phyloP scores from a whole-genome alignment of 2,888 invertebrate species.

The Craniophora ligustri region DNA sequence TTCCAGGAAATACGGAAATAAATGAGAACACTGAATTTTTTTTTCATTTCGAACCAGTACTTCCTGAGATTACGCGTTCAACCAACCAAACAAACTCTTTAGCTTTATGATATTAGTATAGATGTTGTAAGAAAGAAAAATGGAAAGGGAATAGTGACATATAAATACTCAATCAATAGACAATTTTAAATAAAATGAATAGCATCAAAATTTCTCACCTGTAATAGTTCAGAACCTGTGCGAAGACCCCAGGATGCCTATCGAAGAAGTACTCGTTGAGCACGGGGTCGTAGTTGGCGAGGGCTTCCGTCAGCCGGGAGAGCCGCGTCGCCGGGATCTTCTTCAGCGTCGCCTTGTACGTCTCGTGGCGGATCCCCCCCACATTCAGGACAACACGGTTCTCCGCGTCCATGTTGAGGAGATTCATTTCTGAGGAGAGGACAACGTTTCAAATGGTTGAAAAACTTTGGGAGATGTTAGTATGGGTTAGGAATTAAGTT shows the following conservation, averaged over 20 bases:
- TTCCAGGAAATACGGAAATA: too few species aligned
- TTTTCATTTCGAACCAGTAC: too few species aligned
- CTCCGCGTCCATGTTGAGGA: constrained; percentile 98
- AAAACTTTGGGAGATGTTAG: neutral
- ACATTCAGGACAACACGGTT: constrained; percentile 99
- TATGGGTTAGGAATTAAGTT: neutral
- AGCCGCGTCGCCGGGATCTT: constrained; percentile 99
- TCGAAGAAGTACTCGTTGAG: constrained; percentile 99
- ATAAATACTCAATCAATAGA: too few species aligned
- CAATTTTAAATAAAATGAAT: too few species aligned
- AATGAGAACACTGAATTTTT: too few species aligned
- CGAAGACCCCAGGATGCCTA: constrained; percentile 98
- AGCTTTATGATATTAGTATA: too few species aligned
- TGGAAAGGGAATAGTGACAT: too few species aligned
- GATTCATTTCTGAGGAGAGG: constrained; percentile 91
- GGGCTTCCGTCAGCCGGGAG: constrained; percentile 97
- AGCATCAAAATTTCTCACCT: constrained; percentile 90
- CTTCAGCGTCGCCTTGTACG: constrained; percentile 98
- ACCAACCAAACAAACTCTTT: too few species aligned
- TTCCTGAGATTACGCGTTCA: too few species aligned
- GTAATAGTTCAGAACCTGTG: constrained; percentile 99
- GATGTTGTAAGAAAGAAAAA: too few species aligned
- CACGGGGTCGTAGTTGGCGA: constrained; percentile 99
- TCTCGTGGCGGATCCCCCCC: constrained; percentile 99
- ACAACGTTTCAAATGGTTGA: neutral